Evolutionary conservation across 1,140 invertebrate genomes (phyloP), one percentile per base, ranked within the genome.

Genomic region (Drosophila novamexicana): DNA sequence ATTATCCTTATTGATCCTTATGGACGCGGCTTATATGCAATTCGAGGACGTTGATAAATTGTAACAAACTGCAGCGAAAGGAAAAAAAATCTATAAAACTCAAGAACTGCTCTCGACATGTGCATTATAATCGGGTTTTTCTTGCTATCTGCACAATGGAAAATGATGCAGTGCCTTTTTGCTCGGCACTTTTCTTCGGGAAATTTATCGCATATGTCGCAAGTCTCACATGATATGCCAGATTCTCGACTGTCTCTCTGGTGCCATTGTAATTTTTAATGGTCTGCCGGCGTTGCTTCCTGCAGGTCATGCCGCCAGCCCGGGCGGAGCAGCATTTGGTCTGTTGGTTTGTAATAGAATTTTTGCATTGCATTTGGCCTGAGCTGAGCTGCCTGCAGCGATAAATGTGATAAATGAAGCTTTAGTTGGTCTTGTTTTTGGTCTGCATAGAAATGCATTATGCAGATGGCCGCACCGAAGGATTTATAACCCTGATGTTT

Each of bases 131-230:
- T 74, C 50, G 42, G 18, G 1, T 40, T 40, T 52, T 29, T 50
- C 12, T 40, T 58, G 12, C 42, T 70, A 44, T 70, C 29, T 50
- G 65, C 53, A 79, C 76, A 79, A 79, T 71, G 63, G 63, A 67
- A 76, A 88, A 73, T 88, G 76, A 75, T 79, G 79, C 76, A 81
- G 54, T 63, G 66, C 71, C 49, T 75, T 79, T 78, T 69, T 71
- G 59, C 58, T 69, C 37, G 65, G 65, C 36, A 69, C 34, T 59
- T 77, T 58, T 62, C 58, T 79, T 70, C 56, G 61, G 73, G 64
- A 84, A 80, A 88, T 88, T 88, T 88, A 88, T 88, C 80, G 83
- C 83, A 88, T 89, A 89, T 88, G 83, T 89, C 84, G 83, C 75
- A 73, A 80, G 84, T 89, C 84, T 89, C 84, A 88, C 80, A 88